Evolutionary conservation across 2,797 vertebrate species (phyloP).

Genomic region (Galagoides demidoff): DNA sequence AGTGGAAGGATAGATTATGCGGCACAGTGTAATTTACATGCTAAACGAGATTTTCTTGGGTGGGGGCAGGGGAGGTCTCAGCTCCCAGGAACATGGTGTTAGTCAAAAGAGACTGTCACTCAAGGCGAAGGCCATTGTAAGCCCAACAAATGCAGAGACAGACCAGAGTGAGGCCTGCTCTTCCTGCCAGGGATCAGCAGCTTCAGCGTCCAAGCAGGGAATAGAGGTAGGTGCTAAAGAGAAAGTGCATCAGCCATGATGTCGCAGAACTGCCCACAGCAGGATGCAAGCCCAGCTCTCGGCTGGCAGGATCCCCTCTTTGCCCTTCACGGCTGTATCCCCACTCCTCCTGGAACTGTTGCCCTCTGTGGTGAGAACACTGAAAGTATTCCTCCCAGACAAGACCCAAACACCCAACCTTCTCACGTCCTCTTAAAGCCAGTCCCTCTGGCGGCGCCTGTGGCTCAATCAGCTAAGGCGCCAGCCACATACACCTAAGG

Average conservation of each 20-base stretch:
- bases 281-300: fast-evolving
- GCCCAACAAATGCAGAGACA: background rate
- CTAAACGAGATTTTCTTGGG: background rate
- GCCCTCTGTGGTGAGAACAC: background rate
- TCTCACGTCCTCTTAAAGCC: background rate
- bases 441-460: no score
- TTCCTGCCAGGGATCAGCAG: fast-evolving
- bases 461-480: no score
- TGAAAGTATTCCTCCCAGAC: background rate
- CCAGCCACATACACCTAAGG: no score
- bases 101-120: background rate
- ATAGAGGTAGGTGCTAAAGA: background rate
- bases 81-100: background rate
- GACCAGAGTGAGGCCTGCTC: background rate
- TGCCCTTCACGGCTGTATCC: background rate
- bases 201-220: background rate
- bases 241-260: background rate
- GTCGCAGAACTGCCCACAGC: fast-evolving
- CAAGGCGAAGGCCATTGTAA: background rate
- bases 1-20: background rate
- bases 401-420: background rate
- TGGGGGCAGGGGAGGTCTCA: no score
- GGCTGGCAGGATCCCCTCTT: background rate
- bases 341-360: fast-evolving
- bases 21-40: background rate